These are phyloP conservation scores for Talpa occidentalis DNA, from an alignment of 2,113 vertebrate genomes.

Conservation along the genomic window DNA sequence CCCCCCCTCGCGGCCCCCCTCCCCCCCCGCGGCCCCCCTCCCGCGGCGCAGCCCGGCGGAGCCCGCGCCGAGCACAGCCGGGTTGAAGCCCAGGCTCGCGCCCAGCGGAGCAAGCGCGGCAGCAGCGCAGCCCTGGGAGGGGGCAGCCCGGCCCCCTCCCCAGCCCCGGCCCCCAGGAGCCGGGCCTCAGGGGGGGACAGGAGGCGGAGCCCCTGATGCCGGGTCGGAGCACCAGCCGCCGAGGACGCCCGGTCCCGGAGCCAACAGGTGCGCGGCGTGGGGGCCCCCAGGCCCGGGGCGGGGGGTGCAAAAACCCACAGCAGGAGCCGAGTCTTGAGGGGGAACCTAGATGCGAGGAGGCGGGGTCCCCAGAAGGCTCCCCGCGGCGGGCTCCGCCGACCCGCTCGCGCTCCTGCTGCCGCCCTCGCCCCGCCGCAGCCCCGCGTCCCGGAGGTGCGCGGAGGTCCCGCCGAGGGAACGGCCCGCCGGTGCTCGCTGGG, in stretches of 20 bases:
- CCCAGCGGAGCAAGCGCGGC: not conserved
- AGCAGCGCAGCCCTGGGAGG: not conserved
- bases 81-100: not conserved
- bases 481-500: not conserved
- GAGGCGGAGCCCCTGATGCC: not conserved
- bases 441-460: not conserved
- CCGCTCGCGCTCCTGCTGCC: not conserved
- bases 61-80: conserved; percentile 48
- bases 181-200: not conserved
- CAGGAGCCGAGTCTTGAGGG: not conserved
- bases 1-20: not conserved
- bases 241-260: conserved; percentile 51
- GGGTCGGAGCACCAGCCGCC: not conserved
- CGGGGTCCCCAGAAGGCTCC: not conserved
- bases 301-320: not conserved
- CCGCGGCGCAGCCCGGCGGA: conserved; percentile 39
- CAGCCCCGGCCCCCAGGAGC: not conserved
- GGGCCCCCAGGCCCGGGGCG: not conserved
- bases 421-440: not conserved
- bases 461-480: not conserved
- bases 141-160: not conserved
- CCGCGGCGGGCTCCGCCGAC: not conserved
- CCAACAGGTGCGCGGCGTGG: conserved; percentile 72
- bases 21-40: not conserved
- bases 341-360: not conserved